These are phyloP conservation scores for Oreocharis arfaki DNA, from an alignment of 2,113 vertebrate species.

Conservation along the genomic window DNA sequence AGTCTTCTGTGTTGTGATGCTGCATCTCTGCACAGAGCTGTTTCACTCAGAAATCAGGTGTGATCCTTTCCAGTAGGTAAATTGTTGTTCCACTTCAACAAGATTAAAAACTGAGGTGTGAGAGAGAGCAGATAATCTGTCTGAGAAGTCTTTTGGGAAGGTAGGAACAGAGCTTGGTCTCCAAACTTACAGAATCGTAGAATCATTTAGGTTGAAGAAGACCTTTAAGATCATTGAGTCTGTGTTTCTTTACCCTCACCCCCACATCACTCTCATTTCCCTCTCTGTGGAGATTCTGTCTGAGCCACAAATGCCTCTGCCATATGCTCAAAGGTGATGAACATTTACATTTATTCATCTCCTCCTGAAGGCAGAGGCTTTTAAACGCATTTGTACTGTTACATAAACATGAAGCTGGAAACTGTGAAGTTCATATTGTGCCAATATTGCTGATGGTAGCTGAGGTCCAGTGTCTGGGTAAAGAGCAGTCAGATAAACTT, in stretches of 20 bases:
- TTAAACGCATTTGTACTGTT: not conserved
- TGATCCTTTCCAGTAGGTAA: not conserved
- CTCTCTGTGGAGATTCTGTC: not conserved
- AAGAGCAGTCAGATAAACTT: not conserved
- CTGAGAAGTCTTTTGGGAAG: not conserved
- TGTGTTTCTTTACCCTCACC: not conserved
- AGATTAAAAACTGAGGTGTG: not conserved
- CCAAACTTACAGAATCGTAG: not conserved
- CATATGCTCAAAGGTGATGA: not conserved
- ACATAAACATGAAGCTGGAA: slow-evolving; percentile 14
- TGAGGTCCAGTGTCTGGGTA: not conserved
- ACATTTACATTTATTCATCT: not conserved
- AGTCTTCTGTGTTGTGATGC: not conserved
- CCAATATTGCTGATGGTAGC: not conserved
- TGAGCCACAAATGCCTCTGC: not conserved
- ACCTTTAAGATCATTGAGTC: not conserved
- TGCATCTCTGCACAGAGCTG: fast-evolving
- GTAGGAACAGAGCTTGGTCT: not conserved
- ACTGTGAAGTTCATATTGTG: not conserved
- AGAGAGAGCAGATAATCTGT: not conserved
- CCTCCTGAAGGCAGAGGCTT: not conserved
- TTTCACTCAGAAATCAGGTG: not conserved
- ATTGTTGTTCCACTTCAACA: not conserved
- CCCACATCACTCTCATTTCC: not conserved
- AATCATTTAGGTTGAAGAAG: not conserved